Conservation (phyloP, 2,797 vertebrate genomes). For the Brachyrhaphis roseni region DNA sequence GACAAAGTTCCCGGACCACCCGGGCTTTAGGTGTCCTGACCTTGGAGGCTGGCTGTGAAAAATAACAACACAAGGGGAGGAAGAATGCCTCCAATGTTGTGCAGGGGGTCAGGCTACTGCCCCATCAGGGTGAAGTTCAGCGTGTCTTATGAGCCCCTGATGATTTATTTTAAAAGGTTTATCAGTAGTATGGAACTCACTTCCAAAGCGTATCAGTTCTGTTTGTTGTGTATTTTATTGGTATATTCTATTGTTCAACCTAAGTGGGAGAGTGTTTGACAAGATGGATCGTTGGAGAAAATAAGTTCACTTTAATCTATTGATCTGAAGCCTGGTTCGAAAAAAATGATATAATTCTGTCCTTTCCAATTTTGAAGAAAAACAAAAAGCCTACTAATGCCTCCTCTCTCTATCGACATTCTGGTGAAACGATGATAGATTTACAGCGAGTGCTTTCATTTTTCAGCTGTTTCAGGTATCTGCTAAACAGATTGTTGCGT, state of each 20-base stretch:
- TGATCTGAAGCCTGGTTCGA: slow-evolving; percentile 68
- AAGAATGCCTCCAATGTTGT: slow-evolving; percentile 68
- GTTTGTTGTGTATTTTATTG: slow-evolving; percentile 10
- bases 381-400: slow-evolving; percentile 79
- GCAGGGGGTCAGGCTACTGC: slow-evolving; percentile 60
- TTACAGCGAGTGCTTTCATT: slow-evolving; percentile 79
- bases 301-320: slow-evolving; percentile 58
- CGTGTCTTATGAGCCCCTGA: slow-evolving; percentile 41
- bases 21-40: slow-evolving; percentile 77
- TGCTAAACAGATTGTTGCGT: slow-evolving; percentile 85
- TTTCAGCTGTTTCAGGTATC: slow-evolving; percentile 84
- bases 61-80: slow-evolving; percentile 71
- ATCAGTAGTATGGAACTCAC: slow-evolving; percentile 34
- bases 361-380: slow-evolving; percentile 81
- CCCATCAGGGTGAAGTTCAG: slow-evolving; percentile 62
- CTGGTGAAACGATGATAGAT: slow-evolving; percentile 81
- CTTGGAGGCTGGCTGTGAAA: slow-evolving; percentile 76
- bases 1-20: slow-evolving; percentile 78
- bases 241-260: slow-evolving; percentile 16
- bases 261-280: slow-evolving; percentile 28
- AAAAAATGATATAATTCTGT: slow-evolving; percentile 75
- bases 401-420: slow-evolving; percentile 80
- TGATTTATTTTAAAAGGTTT: slow-evolving; percentile 49
- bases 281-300: slow-evolving; percentile 44
- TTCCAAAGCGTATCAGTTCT: slow-evolving; percentile 39